A percentile compares a stretch with the other conserved stretches of the same genome.
phyloP scores from a whole-genome alignment of 2,113 vertebrate species.

The Solea solea region DNA sequence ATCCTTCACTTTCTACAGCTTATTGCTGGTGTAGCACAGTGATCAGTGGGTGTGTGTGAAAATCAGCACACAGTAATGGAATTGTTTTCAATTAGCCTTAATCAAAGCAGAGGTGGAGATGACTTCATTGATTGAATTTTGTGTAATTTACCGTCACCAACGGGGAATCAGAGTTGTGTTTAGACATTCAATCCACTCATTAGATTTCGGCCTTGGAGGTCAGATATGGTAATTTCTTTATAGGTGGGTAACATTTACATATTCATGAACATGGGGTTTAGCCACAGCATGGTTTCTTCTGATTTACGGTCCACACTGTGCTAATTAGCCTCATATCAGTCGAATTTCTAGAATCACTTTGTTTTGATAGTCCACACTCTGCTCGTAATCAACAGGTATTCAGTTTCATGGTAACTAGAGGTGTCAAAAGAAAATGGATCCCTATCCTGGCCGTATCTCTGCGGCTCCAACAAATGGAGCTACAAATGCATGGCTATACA shows the following conservation, averaged over 20 bases:
- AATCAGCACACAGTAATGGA: constrained; percentile 68
- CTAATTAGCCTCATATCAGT: not conserved
- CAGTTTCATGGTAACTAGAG: no score
- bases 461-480: no score
- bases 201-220: constrained; percentile 66
- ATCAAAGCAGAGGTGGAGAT: constrained; percentile 71
- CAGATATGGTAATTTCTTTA: constrained; percentile 56
- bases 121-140: constrained; percentile 69
- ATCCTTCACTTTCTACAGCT: constrained; percentile 26
- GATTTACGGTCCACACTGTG: not conserved
- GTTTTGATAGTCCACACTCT: no score
- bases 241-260: constrained; percentile 48
- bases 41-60: constrained; percentile 60
- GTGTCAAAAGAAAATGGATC: no score
- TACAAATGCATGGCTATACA: no score
- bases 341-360: not conserved
- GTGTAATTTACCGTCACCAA: constrained; percentile 67
- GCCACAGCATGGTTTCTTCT: constrained; percentile 4
- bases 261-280: constrained; percentile 25
- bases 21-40: constrained; percentile 31
- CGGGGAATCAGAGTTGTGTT: constrained; percentile 68
- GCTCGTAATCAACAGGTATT: no score
- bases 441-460: no score
- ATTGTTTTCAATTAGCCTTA: constrained; percentile 79
- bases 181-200: constrained; percentile 67